A percentile compares a stretch with the other conserved stretches of the same genome.
These are phyloP conservation scores for Tryphoninae sp. DNA, from an alignment of 2,888 invertebrate species.

Conservation along the genomic window DNA sequence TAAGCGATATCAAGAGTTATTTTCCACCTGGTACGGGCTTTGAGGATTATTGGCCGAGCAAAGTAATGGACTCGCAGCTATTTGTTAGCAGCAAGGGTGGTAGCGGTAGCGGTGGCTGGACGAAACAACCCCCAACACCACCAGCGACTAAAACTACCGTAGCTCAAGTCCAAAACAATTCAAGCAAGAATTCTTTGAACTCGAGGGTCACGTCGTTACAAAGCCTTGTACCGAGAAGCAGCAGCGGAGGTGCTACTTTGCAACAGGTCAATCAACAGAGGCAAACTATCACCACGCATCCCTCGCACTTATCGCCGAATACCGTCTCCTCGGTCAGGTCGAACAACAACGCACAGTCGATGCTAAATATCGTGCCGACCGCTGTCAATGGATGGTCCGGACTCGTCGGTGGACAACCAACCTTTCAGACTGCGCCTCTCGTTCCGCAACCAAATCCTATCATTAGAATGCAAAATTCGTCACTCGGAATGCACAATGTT, in stretches of 20 bases:
- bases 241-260: conserved; percentile 71
- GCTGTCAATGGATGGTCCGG: conserved; percentile 81
- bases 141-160: conserved; percentile 82
- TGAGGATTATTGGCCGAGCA: conserved; percentile 96
- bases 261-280: conserved; percentile 78
- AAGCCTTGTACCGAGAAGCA: conserved; percentile 72
- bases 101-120: conserved; percentile 87
- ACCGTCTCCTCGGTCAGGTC: conserved; percentile 66
- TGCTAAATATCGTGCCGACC: conserved; percentile 78
- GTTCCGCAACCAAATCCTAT: conserved; percentile 77
- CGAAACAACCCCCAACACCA: conserved; percentile 89
- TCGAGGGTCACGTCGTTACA: conserved; percentile 68
- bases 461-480: conserved; percentile 77
- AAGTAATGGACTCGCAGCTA: conserved; percentile 91
- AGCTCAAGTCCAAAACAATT: conserved; percentile 77
- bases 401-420: conserved; percentile 81
- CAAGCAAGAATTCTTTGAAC: conserved; percentile 75
- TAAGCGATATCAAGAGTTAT: conserved; percentile 94
- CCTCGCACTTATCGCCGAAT: conserved; percentile 77
- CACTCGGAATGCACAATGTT: conserved; percentile 79
- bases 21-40: conserved; percentile 94
- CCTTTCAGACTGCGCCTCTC: conserved; percentile 78
- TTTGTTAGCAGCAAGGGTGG: conserved; percentile 87
- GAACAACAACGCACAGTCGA: conserved; percentile 76
- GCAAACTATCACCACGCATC: conserved; percentile 73